Base-by-base conservation (phyloP, 2,797 vertebrate genomes). In the Agapornis canus region DNA sequence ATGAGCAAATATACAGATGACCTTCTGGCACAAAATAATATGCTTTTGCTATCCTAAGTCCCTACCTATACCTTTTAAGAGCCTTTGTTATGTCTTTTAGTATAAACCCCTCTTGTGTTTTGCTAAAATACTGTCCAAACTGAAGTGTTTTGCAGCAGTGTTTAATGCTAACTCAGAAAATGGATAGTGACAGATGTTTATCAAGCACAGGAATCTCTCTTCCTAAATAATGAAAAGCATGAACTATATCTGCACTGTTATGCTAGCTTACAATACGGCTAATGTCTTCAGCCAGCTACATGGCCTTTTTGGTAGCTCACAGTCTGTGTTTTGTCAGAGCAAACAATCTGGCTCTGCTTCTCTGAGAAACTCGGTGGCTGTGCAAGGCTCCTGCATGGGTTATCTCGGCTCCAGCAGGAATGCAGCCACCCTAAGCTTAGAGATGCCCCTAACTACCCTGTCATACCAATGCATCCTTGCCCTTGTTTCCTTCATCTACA, bases 291-390 rank as follows among this genome's bases (percentile, higher is more conserved):
- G 56, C 21, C 39, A 88, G 51, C 10, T 91, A 59, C 0, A 1
- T 26, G 43, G 13, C 35, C 27, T 19, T 54, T 22, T 51, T 0
- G 0, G 17, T 40, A 43, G 40, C 35, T 65, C 1, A 1, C 20
- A 37, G 32, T 35, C 82, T 94, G 91, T 20, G 19, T 73, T 93
- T 85, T 77, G 35, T 48, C 51, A 40, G 59, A 73, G 32, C 17
- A 72, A 90, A 75, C 37, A 2, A 1, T 60, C 60, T 82, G 75
- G 10, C 20, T 77, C 35, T 12, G 14, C 6, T 80, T 32, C 22
- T 78, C 31, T 45, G 42, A 73, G 59, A 69, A 69, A 79, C 11
- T 13, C 3, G 0, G 22, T 25, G 11, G 26, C 40, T 56, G 13
- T 73, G 31, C 11, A 91, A 84, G 26, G 23, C 17, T 78, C 10